A percentile compares a stretch with the other conserved stretches of the same genome.
Conservation (phyloP, 2,797 vertebrate species). For the Microhierax caerulescens region DNA sequence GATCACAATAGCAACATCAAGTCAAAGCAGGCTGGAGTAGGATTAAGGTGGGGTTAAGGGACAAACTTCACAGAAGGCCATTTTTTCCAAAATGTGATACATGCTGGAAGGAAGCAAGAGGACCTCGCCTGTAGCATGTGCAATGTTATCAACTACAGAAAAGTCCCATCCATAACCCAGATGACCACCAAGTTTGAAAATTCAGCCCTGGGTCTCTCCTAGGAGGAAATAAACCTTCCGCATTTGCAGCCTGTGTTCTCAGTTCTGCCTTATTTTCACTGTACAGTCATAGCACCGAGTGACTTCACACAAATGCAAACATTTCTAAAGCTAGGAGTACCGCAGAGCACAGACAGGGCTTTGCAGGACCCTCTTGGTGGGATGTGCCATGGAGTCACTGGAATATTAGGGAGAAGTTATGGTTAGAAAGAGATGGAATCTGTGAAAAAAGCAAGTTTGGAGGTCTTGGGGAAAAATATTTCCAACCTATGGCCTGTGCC, state of each 20-base stretch:
- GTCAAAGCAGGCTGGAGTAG: background rate
- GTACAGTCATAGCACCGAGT: background rate
- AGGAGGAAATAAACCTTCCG: background rate
- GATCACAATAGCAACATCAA: fast-evolving
- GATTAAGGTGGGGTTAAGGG: background rate
- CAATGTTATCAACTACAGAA: background rate
- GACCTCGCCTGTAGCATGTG: fast-evolving
- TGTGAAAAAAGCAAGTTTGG: background rate
- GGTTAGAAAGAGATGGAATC: background rate
- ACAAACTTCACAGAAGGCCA: background rate
- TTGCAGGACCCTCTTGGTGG: background rate
- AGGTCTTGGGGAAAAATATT: background rate
- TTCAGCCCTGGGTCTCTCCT: background rate
- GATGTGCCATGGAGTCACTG: background rate
- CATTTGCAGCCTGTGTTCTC: background rate
- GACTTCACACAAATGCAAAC: background rate
- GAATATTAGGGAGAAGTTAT: background rate
- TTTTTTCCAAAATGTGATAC: background rate
- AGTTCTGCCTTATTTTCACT: background rate
- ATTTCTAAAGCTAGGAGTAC: background rate
- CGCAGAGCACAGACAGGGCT: background rate
- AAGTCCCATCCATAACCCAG: background rate
- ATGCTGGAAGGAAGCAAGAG: background rate
- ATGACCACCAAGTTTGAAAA: background rate
- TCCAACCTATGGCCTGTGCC: background rate